Percentiles rank a stretch among this genome's conserved stretches.
Conservation (phyloP, 2,113 vertebrate species). For the Azemiops feae region DNA sequence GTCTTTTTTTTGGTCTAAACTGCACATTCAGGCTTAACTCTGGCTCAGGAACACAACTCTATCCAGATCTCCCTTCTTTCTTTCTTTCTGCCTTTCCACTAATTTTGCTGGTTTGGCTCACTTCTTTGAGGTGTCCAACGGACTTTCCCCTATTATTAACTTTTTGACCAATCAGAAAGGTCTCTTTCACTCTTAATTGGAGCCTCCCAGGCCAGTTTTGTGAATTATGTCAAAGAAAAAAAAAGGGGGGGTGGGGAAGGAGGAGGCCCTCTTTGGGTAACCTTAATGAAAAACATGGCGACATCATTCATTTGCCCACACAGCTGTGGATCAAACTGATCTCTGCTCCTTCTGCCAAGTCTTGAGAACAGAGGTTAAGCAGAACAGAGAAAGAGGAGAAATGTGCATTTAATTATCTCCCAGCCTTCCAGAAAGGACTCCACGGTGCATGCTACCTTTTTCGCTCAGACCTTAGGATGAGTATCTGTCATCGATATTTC, state of each 20-base stretch:
- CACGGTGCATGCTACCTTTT: not conserved
- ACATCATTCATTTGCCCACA: not conserved
- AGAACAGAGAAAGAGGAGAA: not conserved
- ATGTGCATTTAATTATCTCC: not conserved
- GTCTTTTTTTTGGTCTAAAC: not conserved
- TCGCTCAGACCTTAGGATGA: not conserved
- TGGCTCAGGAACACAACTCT: not conserved
- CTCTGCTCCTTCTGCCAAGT: not conserved
- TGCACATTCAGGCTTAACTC: not conserved
- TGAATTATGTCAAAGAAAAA: not conserved
- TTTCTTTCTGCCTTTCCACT: not conserved
- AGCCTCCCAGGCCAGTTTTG: not conserved
- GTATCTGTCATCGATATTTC: not conserved
- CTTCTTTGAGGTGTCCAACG: not conserved
- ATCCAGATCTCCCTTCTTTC: no score
- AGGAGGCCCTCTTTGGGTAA: not conserved
- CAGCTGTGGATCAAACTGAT: not conserved
- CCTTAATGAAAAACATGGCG: not conserved
- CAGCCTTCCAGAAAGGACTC: not conserved
- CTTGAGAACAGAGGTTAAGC: not conserved
- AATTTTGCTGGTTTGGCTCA: not conserved
- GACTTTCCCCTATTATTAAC: not conserved
- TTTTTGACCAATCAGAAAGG: not conserved
- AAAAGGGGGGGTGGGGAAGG: not conserved
- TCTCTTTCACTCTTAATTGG: not conserved